These are phyloP conservation scores for Drosophila mimica DNA, from an alignment of 2,888 invertebrate genomes.

Conservation along the genomic window DNA sequence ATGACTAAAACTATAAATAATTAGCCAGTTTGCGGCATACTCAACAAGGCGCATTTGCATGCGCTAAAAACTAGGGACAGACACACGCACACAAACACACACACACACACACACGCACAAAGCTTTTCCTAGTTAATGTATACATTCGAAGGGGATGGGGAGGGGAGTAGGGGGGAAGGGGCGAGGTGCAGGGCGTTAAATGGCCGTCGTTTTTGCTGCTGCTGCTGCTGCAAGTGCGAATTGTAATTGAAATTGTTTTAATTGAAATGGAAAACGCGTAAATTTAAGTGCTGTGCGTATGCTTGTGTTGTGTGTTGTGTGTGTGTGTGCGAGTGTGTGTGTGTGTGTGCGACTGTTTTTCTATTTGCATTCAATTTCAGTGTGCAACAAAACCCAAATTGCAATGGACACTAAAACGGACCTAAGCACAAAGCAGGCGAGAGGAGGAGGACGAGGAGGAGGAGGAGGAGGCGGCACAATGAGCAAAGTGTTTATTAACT, in stretches of 20 bases:
- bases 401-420: constrained; percentile 69
- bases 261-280: constrained; percentile 78
- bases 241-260: constrained; percentile 70
- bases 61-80: constrained; percentile 50
- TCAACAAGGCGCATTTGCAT: constrained; percentile 67
- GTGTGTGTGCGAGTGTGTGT: constrained; percentile 17
- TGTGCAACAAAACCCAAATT: constrained; percentile 74
- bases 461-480: constrained; percentile 13
- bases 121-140: constrained; percentile 70
- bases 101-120: constrained; percentile 8
- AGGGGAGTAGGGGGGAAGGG: not conserved
- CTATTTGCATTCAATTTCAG: constrained; percentile 81
- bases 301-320: constrained; percentile 22
- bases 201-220: constrained; percentile 26
- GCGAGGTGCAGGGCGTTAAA: constrained; percentile 41
- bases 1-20: constrained; percentile 64
- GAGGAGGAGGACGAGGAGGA: not conserved
- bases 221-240: constrained; percentile 17
- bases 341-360: constrained; percentile 50
- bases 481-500: constrained; percentile 75
- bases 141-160: constrained; percentile 13
- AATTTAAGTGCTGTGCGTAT: constrained; percentile 68
- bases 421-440: constrained; percentile 2
- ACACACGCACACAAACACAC: not conserved
- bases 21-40: constrained; percentile 62